phyloP scores from a whole-genome alignment of 2,797 vertebrate genomes.

The Rousettus madagascariensis region DNA sequence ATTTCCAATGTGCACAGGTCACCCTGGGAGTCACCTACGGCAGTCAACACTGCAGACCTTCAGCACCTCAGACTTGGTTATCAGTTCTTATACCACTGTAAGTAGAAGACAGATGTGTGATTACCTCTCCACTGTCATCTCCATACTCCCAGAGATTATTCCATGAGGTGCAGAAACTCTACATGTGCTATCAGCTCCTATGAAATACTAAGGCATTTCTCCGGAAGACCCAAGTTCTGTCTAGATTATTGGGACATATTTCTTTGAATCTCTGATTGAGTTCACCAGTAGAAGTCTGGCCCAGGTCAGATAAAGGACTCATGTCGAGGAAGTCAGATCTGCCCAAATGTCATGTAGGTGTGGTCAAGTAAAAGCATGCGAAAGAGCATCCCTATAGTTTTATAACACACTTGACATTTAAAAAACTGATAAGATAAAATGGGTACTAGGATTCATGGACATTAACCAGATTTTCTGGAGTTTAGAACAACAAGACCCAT shows the following conservation, averaged over 20 bases:
- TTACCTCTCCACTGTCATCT: neutral
- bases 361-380: neutral
- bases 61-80: neutral
- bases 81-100: neutral
- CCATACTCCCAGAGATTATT: neutral
- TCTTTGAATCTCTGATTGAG: neutral
- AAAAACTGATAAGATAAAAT: neutral
- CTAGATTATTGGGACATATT: neutral
- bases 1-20: constrained; percentile 59
- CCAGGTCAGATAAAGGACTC: neutral
- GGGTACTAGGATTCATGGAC: neutral
- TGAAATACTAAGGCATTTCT: neutral
- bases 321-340: neutral
- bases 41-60: neutral
- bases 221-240: constrained; percentile 17
- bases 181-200: neutral
- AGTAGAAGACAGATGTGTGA: neutral
- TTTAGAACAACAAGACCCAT: neutral
- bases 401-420: constrained; percentile 52
- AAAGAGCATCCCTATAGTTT: neutral
- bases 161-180: neutral
- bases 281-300: neutral
- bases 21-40: neutral
- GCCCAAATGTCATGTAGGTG: neutral
- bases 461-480: neutral